A percentile compares a stretch with the other conserved stretches of the same genome.
phyloP scores from a whole-genome alignment of 2,797 vertebrate genomes.

The Myotis findleyi region DNA sequence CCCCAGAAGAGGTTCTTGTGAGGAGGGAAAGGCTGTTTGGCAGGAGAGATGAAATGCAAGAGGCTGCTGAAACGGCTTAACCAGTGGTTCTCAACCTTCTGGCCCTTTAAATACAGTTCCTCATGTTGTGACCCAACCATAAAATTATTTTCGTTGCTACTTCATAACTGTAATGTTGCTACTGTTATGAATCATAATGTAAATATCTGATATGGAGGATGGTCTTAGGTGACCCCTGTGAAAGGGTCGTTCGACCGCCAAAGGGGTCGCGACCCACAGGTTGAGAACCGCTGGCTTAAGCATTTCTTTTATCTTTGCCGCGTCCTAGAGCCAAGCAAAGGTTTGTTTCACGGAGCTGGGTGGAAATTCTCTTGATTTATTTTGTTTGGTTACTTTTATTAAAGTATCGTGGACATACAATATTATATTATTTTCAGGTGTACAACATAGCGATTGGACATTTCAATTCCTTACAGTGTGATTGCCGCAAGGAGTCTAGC shows the following conservation, averaged over 20 bases:
- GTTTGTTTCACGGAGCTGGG: neutral
- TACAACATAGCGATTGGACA: neutral
- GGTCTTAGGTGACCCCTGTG: no score
- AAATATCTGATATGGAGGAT: no score
- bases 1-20: conserved; percentile 2
- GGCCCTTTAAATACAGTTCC: no score
- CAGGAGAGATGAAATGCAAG: neutral
- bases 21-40: conserved; percentile 13
- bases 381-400: neutral
- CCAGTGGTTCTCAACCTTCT: no score
- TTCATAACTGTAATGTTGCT: no score
- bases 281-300: no score
- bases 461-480: neutral
- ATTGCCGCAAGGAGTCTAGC: neutral
- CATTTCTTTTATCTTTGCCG: neutral
- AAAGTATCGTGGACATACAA: neutral
- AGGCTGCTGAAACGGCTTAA: neutral
- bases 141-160: no score
- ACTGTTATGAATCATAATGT: no score
- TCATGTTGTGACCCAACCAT: no score
- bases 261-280: no score
- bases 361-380: conserved; percentile 1
- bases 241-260: no score
- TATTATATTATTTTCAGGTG: neutral
- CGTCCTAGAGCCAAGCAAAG: conserved; percentile 6